Base-by-base conservation (phyloP, 2,113 vertebrate genomes). In the Rafetus swinhoei region DNA sequence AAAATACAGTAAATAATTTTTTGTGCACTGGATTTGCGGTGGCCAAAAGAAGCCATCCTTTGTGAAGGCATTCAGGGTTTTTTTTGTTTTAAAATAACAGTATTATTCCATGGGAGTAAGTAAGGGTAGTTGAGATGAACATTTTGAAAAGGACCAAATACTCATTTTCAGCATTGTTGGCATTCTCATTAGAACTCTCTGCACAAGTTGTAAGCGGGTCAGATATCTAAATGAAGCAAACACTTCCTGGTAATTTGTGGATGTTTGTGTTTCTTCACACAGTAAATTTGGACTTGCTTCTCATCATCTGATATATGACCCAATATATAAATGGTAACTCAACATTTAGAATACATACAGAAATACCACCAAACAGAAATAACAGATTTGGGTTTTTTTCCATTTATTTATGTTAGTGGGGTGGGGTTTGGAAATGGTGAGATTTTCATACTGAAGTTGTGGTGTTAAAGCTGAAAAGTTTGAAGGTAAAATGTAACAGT, bases 401-500 rank as follows among this genome's bases (percentile, higher is more conserved):
- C 32, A 55, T 65, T 94, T 77, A 65, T 60, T 93, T 35, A 5
- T 25, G 13, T 60, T 60, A 24, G 57, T 60, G 24, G 59, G 59
- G 94, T 54, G 91, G 89, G 53, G 32, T 88, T 16, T 2, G 29
- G 14, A 39, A 84, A 35, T 16, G n/a, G 84, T 80, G 18, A 84
- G 18, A 90, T 91, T 87, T 13, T 80, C 92, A 56, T 96, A 98
- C 97, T 97, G 96, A 97, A 97, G 93, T 91, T 97, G 88, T 94
- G 90, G 59, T 95, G 85, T 90, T 97, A 97, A 97, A 24, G 50
- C 92, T 54, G 79, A 97, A 97, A 98, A 98, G 98, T 97, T 97
- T 98, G 98, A 98, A 98, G 97, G 97, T 98, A 98, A 98, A 98
- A 98, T 98, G 98, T 98, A 98, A 97, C 96, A 97, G 97, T 99